These are phyloP conservation scores for Stenopsyche tienmushanensis DNA, from an alignment of 1,140 invertebrate species.

Conservation along the genomic window DNA sequence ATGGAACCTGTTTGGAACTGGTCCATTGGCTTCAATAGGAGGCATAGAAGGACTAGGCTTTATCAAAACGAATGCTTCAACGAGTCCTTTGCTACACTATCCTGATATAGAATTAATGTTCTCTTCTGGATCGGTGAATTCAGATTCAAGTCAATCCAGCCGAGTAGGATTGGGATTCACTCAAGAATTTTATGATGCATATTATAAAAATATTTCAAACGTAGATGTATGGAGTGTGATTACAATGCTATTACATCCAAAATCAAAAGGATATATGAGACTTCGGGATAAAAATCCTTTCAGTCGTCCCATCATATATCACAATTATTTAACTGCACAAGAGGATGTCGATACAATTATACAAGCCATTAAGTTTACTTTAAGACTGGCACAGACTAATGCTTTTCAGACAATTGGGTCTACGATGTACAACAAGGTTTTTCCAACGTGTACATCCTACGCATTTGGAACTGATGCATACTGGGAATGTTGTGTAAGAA, in stretches of 20 bases:
- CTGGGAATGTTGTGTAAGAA: conserved; percentile 53
- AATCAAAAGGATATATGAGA: conserved; percentile 68
- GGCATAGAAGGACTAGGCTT: conserved; percentile 59
- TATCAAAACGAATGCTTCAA: conserved; percentile 60
- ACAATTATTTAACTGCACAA: conserved; percentile 41
- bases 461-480: conserved; percentile 55
- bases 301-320: conserved; percentile 67
- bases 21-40: conserved; percentile 54
- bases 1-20: conserved; percentile 52
- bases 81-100: conserved; percentile 54
- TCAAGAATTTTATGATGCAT: conserved; percentile 58
- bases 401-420: conserved; percentile 48
- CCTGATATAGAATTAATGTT: conserved; percentile 68
- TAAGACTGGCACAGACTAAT: conserved; percentile 43
- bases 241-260: conserved; percentile 64
- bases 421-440: conserved; percentile 47
- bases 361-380: conserved; percentile 46
- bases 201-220: conserved; percentile 55
- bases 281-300: conserved; percentile 71
- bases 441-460: conserved; percentile 54
- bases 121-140: conserved; percentile 56
- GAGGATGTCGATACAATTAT: conserved; percentile 49
- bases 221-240: conserved; percentile 49
- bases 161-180: conserved; percentile 59
- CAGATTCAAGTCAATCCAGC: conserved; percentile 64